A percentile compares a stretch with the other conserved stretches of the same genome.
Evolutionary conservation across 2,888 invertebrate species (phyloP).

Genomic region (Acanthopleura granulata): DNA sequence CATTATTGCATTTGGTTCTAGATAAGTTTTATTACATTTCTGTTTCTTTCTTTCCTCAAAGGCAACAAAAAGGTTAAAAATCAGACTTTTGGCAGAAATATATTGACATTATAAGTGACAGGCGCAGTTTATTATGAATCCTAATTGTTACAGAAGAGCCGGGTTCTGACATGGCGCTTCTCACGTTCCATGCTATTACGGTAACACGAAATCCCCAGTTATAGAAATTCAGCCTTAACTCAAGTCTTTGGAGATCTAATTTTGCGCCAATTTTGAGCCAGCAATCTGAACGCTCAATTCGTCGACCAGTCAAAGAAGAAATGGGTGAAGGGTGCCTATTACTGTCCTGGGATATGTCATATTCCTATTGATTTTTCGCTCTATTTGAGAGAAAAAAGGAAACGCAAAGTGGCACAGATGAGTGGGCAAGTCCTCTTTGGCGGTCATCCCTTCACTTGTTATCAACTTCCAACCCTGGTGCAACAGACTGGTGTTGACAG

Average conservation of each 20-base stretch:
- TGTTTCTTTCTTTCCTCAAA: neutral
- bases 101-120: slow-evolving; percentile 5
- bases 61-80: slow-evolving; percentile 4
- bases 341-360: slow-evolving; percentile 12
- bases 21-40: too few species aligned
- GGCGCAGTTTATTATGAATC: neutral
- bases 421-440: too few species aligned
- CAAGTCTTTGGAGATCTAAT: slow-evolving; percentile 1
- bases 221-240: neutral
- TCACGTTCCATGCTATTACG: neutral
- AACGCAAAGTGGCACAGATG: neutral
- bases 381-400: neutral
- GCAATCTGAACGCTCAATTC: neutral
- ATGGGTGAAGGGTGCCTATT: neutral
- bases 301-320: neutral
- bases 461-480: neutral
- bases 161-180: neutral
- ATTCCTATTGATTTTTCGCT: slow-evolving; percentile 10
- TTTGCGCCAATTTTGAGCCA: slow-evolving; percentile 9
- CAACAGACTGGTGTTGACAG: slow-evolving; percentile 1
- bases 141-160: neutral
- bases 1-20: too few species aligned
- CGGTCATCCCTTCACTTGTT: too few species aligned
- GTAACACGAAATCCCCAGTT: neutral
- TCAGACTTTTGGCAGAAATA: neutral